Evolutionary conservation across 1,140 invertebrate species (phyloP).

Genomic region (Drosophila fuyamai): DNA sequence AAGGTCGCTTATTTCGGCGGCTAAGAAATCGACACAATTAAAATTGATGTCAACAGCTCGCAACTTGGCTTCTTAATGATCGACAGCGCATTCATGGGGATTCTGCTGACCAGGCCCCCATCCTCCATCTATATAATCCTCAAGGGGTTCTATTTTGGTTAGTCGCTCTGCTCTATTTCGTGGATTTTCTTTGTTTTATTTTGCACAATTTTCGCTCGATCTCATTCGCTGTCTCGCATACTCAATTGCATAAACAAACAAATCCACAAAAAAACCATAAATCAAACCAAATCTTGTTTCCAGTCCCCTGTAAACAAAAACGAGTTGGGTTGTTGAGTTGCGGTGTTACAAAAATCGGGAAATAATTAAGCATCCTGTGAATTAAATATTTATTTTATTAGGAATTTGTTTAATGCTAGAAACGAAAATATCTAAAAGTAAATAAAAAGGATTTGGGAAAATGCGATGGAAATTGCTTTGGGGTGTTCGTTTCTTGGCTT

Average conservation of each 20-base stretch:
- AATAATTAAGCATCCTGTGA: neutral
- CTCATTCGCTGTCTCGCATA: constrained; percentile 13
- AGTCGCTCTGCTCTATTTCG: constrained; percentile 18
- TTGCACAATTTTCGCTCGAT: constrained; percentile 32
- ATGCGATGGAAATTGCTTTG: no score
- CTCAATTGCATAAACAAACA: constrained; percentile 75
- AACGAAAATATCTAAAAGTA: neutral
- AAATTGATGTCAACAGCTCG: constrained; percentile 75
- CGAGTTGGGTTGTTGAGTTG: neutral
- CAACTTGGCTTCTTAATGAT: constrained; percentile 65
- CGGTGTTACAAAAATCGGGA: neutral
- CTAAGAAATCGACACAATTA: constrained; percentile 67
- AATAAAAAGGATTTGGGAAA: neutral
- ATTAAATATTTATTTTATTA: neutral
- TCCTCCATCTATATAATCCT: constrained; percentile 1
- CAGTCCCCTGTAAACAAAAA: constrained; percentile 41
- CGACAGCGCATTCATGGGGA: constrained; percentile 42
- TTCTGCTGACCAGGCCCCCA: constrained; percentile 21
- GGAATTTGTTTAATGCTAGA: neutral
- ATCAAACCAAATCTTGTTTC: constrained; percentile 56
- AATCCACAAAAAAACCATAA: constrained; percentile 64
- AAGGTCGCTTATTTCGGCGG: constrained; percentile 44
- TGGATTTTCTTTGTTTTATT: constrained; percentile 38
- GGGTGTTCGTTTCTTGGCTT: neutral
- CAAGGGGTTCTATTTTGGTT: constrained; percentile 25